Evolutionary conservation across 2,888 invertebrate genomes (phyloP), one percentile per base, ranked within the genome.

Genomic region (Aspidapion aeneum): DNA sequence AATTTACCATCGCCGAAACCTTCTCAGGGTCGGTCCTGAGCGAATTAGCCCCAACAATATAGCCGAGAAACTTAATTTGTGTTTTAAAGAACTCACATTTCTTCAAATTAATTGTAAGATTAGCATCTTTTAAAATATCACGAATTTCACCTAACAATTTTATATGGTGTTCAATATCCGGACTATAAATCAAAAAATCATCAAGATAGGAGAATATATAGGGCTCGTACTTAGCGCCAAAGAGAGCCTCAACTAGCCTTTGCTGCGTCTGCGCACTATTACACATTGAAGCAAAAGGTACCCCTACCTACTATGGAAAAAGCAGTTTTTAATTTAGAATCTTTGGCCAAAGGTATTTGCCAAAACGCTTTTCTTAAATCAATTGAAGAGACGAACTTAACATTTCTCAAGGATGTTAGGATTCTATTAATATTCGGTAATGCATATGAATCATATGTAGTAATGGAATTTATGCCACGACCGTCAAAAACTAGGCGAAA

Each of bases 261-360:
- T n/a, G n/a, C n/a, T n/a, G n/a, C n/a, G n/a, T n/a, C n/a, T n/a
- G n/a, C n/a, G n/a, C n/a, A n/a, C n/a, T n/a, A n/a, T n/a, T n/a
- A n/a, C n/a, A n/a, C n/a, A n/a, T n/a, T n/a, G n/a, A n/a, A n/a
- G n/a, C n/a, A n/a, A 61, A 71, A 74, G 3, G 72, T 66, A 1
- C 74, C 74, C 21, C 72, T 62, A 16, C 72, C 69, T 1, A 71
- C 70, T 0, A 75, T 68, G 16, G 68, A 63, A 67, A 76, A 77
- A 2, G 75, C 74, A 19, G 74, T 73, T 62, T 74, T 73, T 57
- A 71, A 71, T 22, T 35, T 21, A 2, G 55, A 60, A 17, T 18
- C 18, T 50, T 55, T 51, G 19, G 59, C 60, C 21, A 65, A 49
- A 21, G 60, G 64, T 22, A 66, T 62, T 21, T 66, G 60, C 62